Percentiles rank a stretch among this genome's conserved stretches.
phyloP scores from a whole-genome alignment of 2,888 invertebrate species.

The Neoitamus cyanurus region DNA sequence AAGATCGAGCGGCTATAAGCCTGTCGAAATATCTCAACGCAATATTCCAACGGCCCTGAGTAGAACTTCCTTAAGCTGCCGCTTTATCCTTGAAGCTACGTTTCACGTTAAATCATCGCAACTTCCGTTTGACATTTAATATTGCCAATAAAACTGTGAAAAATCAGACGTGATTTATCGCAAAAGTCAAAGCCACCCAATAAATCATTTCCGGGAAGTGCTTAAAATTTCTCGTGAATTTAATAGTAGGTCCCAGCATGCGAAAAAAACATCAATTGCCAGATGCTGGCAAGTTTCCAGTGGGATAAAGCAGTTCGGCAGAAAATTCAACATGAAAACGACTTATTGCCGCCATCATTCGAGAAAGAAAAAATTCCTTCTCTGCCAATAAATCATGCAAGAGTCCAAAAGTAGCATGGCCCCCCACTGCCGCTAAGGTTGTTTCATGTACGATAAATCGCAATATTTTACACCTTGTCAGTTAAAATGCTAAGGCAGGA shows the following conservation, averaged over 20 bases:
- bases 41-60: neutral
- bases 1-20: no score
- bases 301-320: neutral
- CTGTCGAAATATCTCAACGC: no score
- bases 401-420: conserved; percentile 4
- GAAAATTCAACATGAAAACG: conserved; percentile 3
- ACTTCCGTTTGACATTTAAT: neutral
- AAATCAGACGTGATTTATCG: neutral
- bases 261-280: neutral
- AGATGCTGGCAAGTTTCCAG: neutral
- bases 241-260: neutral
- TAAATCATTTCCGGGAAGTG: neutral
- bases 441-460: neutral
- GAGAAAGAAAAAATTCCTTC: neutral
- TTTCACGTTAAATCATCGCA: neutral
- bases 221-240: neutral
- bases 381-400: conserved; percentile 8
- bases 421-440: neutral
- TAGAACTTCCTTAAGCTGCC: neutral
- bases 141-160: neutral
- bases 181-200: neutral
- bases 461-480: conserved; percentile 32
- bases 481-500: conserved; percentile 8
- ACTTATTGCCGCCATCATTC: conserved; percentile 5
- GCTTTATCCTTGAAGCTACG: neutral